These are phyloP conservation scores for Tetrax tetrax DNA, from an alignment of 2,113 vertebrate species.

Conservation along the genomic window DNA sequence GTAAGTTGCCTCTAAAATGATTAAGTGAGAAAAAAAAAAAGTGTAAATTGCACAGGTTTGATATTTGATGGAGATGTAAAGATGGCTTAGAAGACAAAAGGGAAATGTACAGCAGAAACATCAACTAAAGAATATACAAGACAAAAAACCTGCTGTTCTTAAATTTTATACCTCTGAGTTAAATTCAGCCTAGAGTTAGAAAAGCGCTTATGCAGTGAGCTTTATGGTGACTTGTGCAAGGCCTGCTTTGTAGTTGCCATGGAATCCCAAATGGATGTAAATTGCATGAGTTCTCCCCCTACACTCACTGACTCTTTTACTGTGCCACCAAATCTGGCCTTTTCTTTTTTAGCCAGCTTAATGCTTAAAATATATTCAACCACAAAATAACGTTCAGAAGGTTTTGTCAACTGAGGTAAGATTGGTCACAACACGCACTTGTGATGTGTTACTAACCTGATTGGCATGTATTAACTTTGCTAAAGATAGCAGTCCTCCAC, in stretches of 20 bases:
- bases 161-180: neutral
- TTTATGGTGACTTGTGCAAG: neutral
- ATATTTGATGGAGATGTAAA: neutral
- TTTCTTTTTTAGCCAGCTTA: neutral
- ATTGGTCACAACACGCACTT: neutral
- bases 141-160: fast-evolving
- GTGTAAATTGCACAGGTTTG: neutral
- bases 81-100: neutral
- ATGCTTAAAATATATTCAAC: neutral
- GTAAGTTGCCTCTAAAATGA: neutral
- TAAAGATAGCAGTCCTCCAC: neutral
- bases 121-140: neutral
- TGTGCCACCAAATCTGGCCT: neutral
- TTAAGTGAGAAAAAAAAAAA: neutral
- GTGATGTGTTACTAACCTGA: neutral
- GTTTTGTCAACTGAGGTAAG: neutral
- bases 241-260: neutral
- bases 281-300: neutral
- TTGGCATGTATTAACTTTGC: conserved; percentile 12
- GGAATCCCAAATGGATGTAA: neutral
- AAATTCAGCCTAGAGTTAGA: neutral
- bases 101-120: neutral
- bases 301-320: neutral
- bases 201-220: neutral
- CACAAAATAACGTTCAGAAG: neutral